Conservation (phyloP, 2,113 vertebrate species). For the Oophaga pumilio region DNA sequence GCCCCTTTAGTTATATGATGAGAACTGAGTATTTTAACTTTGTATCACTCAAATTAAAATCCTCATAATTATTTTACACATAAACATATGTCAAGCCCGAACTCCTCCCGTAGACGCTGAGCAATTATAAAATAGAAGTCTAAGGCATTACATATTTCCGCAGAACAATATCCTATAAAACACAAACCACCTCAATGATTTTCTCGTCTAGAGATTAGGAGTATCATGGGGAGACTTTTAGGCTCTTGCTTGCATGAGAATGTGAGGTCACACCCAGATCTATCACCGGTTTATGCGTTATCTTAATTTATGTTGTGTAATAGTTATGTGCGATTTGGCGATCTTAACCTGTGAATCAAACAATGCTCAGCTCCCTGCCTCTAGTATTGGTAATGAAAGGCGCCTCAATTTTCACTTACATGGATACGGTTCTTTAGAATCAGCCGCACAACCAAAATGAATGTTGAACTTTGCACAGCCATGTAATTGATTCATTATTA, state of each 20-base stretch:
- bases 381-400: not conserved
- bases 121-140: conserved; percentile 28
- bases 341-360: conserved; percentile 20
- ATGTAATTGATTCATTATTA: conserved; percentile 37
- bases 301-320: conserved; percentile 45
- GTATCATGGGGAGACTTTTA: conserved; percentile 30
- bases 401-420: not conserved
- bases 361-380: not conserved
- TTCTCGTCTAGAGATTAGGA: conserved; percentile 44
- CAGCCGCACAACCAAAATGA: not conserved
- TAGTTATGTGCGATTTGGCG: conserved; percentile 9
- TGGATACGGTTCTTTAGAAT: not conserved
- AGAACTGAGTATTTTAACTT: not conserved
- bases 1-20: not conserved
- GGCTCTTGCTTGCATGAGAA: conserved; percentile 45
- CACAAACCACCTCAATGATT: conserved; percentile 20
- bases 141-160: conserved; percentile 28
- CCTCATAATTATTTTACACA: conserved; percentile 16
- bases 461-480: not conserved
- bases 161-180: conserved; percentile 48
- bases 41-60: not conserved
- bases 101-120: conserved; percentile 35
- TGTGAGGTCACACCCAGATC: conserved; percentile 42
- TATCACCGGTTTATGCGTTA: conserved; percentile 38
- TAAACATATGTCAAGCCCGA: conserved; percentile 22